Base-by-base conservation (phyloP, 2,113 vertebrate genomes). In the Percopsis transmontana region DNA sequence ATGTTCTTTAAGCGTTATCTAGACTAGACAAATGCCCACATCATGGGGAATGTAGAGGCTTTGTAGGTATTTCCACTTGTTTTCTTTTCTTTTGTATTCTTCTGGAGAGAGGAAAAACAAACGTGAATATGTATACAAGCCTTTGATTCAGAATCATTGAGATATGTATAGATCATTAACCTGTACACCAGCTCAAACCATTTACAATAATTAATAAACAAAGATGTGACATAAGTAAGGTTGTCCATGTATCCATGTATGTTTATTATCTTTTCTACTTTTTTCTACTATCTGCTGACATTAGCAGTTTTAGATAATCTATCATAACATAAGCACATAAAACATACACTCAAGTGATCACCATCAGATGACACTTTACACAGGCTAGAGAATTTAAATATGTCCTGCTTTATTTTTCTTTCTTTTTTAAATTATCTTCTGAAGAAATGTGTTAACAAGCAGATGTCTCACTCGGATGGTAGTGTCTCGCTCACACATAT, bases 151-250 rank as follows among this genome's bases (percentile, higher is more conserved):
- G 89, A 90, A 40, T 85, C 62, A 58, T 84, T 84, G 89, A 89
- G 68, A 91, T 88, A 88, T 92, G 91, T 92, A 93, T 91, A 92
- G 88, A 91, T 83, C 91, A 92, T 93, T 88, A 91, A 86, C 88
- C 88, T 91, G 90, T 92, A 93, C 92, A 93, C 92, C 91, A 93
- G 91, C 92, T 92, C 87, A 89, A 79, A 90, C 79, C 91, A 93
- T 92, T 93, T 92, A 93, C 91, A 92, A 86, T 84, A 85, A 75
- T 88, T 80, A 93, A 92, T 93, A 93, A 92, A 93, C 88, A 92
- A 93, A 91, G 75, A 92, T 90, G 91, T 88, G 85, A 90, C 87
- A 88, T 83, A 84, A 38, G 65, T 54, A n/a, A 48, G 18, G 57
- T 68, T 21, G 9, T 54, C 5, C 8, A 33, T 38, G 1, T 55